Evolutionary conservation across 2,888 invertebrate species (phyloP), one percentile per base, ranked within the genome.

Genomic region (Drosophila borborema): DNA sequence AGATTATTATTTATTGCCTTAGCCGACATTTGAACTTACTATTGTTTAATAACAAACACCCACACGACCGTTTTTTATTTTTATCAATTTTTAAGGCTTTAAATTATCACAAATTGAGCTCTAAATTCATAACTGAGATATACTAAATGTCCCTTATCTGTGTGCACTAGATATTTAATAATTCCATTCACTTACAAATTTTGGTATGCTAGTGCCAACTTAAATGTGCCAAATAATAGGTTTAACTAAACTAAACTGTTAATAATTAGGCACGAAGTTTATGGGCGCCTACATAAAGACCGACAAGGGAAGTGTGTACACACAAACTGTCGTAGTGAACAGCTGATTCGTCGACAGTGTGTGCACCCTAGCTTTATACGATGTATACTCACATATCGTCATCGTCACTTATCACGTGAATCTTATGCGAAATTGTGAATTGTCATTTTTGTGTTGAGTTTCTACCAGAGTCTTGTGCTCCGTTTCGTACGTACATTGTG

Each of bases 401-500:
- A 67, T 64, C 67, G 75, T 14, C 16, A 51, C 40, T 64, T 76
- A 85, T 82, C 88, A 82, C 82, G 82, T 87, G 82, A 87, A 81
- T 71, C 62, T 73, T 43, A 69, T 71, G 68, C 48, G 55, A 53
- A 71, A 73, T 82, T 84, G 82, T 82, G 83, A 86, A 83, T 77
- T 83, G 84, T 83, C 87, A 85, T 70, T 89, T 80, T 77, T 80
- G 81, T 89, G 89, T 89, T 88, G 85, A 89, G 80, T 90, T 90
- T 88, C 71, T 72, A 71, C 69, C 59, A 77, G 74, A 83, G 72
- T 78, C 77, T 87, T 82, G 80, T 82, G 74, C 74, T 76, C 68
- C 73, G 73, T 78, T 78, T 68, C 40, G 82, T 77, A 71, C 80
- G 74, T 77, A 78, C 71, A 76, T 81, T 79, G 80, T 88, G 85